Evolutionary conservation across 2,113 vertebrate species (phyloP), one percentile per base, ranked within the genome.

Genomic region (Oenanthe oenanthe): DNA sequence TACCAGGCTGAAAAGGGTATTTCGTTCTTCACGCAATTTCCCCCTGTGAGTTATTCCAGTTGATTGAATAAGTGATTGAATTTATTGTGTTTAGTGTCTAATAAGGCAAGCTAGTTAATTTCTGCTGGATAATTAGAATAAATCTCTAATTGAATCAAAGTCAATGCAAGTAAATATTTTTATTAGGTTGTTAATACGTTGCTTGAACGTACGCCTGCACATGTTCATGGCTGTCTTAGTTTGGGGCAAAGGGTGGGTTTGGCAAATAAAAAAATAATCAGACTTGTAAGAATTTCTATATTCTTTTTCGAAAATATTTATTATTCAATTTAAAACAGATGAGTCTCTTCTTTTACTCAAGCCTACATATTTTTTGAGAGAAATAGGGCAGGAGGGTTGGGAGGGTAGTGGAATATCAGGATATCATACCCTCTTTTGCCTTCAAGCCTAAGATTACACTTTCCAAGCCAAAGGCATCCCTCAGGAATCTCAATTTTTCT

Each of bases 81-180:
- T 95, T 95, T 78, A 72, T 75, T 93, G 82, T 94, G 57, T 84
- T 93, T 89, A 73, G 21, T 6, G 19, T 79, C 66, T 88, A 91
- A 90, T 71, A 89, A 57, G 70, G 38, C 93, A 88, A 73, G 38
- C 20, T 67, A 85, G 66, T 76, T 94, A 65, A 89, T 88, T 91
- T 92, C 53, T 85, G 34, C 15, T 4, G 1, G 29, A 85, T 79
- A 82, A 94, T 95, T 77, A 76, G 43, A 85, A 89, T 58, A 85
- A 77, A 89, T 78, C 26, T 62, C 63, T 96, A 92, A 88, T 31
- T 66, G 75, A 92, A 93, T 92, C 26, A 51, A 92, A 95, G 34
- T 60, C 43, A 36, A 20, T 63, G 8, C 5, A 47, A 92, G 58
- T 62, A 88, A 95, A 90, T 83, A 71, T 80, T 96, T 94, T 82